phyloP scores from a whole-genome alignment of 2,113 vertebrate species.

The Anguilla japonica region DNA sequence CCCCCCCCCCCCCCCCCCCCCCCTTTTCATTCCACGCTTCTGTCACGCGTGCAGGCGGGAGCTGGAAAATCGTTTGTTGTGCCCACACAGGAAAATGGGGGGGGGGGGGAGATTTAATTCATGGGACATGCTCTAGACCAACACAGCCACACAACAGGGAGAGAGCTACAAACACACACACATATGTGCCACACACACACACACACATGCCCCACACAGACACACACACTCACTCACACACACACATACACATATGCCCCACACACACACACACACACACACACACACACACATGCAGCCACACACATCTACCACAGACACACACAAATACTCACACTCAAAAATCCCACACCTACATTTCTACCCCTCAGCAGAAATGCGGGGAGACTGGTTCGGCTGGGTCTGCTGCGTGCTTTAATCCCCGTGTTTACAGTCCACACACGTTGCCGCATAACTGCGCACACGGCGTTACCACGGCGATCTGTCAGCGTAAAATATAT shows the following conservation, averaged over 20 bases:
- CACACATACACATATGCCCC: too few species aligned
- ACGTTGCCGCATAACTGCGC: background rate
- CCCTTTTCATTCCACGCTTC: background rate
- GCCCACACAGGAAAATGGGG: background rate
- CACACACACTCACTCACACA: background rate
- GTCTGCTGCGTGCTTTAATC: background rate
- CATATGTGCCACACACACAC: background rate
- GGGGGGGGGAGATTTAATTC: background rate
- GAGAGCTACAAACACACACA: background rate
- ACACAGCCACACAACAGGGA: background rate
- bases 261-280: too few species aligned
- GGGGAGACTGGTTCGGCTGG: background rate
- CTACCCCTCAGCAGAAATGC: background rate
- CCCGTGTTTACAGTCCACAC: constrained; percentile 1
- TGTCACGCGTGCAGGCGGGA: constrained; percentile 7
- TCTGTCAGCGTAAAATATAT: background rate
- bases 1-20: background rate
- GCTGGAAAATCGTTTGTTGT: background rate
- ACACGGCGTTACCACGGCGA: too few species aligned
- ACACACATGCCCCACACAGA: background rate
- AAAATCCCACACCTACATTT: background rate
- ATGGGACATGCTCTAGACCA: background rate
- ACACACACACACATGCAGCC: too few species aligned
- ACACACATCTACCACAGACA: too few species aligned
- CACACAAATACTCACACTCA: too few species aligned